Conservation (phyloP, 1,140 invertebrate species). For the Ceratitis capitata region DNA sequence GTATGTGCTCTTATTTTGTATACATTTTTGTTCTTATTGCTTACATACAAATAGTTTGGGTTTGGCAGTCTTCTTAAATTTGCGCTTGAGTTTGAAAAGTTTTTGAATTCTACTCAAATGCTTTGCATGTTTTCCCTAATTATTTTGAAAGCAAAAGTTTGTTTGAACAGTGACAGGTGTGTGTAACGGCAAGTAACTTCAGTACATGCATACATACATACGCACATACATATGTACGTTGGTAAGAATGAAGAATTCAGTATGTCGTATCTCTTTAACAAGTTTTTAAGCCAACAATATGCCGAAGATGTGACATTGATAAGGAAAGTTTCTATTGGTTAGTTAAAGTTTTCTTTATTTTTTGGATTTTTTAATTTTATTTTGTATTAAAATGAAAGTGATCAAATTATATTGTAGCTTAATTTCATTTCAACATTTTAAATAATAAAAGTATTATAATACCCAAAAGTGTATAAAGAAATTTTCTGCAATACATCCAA, state of each 20-base stretch:
- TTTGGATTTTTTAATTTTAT: too few species aligned
- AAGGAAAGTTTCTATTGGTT: background rate
- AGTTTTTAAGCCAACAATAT: background rate
- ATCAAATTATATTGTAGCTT: background rate
- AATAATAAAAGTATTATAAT: background rate
- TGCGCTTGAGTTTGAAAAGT: background rate
- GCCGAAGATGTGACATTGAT: background rate
- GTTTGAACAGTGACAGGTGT: conserved; percentile 2
- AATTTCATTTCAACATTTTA: background rate
- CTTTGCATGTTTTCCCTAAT: conserved; percentile 24
- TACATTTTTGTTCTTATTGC: background rate
- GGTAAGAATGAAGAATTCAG: too few species aligned
- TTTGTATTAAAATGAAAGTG: background rate
- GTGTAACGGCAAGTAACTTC: background rate
- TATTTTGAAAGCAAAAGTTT: background rate
- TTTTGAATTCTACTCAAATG: conserved; percentile 8
- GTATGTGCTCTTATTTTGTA: too few species aligned
- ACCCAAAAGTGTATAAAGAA: too few species aligned
- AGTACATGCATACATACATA: too few species aligned
- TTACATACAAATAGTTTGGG: background rate
- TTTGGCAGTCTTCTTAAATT: background rate
- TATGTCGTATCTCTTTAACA: background rate
- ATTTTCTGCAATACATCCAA: too few species aligned
- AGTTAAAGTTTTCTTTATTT: background rate
- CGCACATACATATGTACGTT: too few species aligned